phyloP scores from a whole-genome alignment of 2,113 vertebrate genomes.

The Misgurnus anguillicaudatus region DNA sequence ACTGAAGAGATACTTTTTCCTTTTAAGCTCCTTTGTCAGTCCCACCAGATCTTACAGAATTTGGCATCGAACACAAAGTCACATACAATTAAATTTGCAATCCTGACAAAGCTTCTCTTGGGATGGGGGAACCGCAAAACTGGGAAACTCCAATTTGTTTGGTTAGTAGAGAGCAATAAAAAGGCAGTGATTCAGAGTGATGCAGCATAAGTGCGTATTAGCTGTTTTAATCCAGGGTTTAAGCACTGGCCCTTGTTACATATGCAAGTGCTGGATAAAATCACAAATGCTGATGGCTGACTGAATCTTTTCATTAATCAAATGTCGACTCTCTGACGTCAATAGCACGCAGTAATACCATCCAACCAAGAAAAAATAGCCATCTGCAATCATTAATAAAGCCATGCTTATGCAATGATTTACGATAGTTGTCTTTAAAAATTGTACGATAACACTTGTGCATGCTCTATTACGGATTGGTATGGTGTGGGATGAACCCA shows the following conservation, averaged over 20 bases:
- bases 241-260: conserved; percentile 28
- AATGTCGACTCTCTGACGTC: conserved; percentile 29
- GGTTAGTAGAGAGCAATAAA: conserved; percentile 53
- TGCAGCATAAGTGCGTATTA: conserved; percentile 60
- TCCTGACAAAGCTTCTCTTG: conserved; percentile 27
- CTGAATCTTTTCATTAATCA: conserved; percentile 35
- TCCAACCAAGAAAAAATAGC: background rate
- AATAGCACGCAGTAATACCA: conserved; percentile 1
- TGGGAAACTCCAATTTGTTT: conserved; percentile 45
- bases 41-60: conserved; percentile 26
- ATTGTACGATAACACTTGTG: conserved; percentile 7
- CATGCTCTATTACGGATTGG: conserved; percentile 6
- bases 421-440: background rate
- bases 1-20: conserved; percentile 44
- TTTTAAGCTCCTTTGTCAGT: conserved; percentile 37
- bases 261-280: conserved; percentile 28
- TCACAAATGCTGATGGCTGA: conserved; percentile 27
- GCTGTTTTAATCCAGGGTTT: conserved; percentile 60
- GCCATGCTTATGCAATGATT: conserved; percentile 20
- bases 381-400: conserved; percentile 33
- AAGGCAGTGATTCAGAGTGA: conserved; percentile 47
- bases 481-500: background rate
- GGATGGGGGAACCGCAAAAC: conserved; percentile 45
- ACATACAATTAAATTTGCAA: conserved; percentile 40
- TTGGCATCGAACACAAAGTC: conserved; percentile 43